A percentile compares a stretch with the other conserved stretches of the same genome.
phyloP scores from a whole-genome alignment of 2,797 vertebrate genomes.

The Macroramphosus scolopax region DNA sequence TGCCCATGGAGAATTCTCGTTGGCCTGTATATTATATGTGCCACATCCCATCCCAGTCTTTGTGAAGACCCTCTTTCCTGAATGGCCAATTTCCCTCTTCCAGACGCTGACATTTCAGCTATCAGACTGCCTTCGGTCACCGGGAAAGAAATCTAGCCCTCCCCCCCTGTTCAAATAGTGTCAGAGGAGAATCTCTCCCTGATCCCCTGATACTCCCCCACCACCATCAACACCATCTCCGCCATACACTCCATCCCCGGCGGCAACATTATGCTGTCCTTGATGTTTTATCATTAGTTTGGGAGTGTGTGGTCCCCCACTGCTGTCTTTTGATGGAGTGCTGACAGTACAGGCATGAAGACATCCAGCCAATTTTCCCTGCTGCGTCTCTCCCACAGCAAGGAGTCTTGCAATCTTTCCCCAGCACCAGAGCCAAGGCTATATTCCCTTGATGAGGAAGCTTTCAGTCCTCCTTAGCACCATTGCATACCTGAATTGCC shows the following conservation, averaged over 20 bases:
- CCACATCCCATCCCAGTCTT: slow-evolving; percentile 80
- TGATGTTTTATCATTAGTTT: slow-evolving; percentile 81
- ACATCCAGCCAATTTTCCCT: slow-evolving; percentile 77
- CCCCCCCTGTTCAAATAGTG: slow-evolving; percentile 70
- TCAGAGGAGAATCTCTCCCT: slow-evolving; percentile 69
- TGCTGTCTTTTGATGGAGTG: slow-evolving; percentile 79
- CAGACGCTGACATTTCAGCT: slow-evolving; percentile 81
- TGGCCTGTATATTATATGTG: slow-evolving; percentile 81
- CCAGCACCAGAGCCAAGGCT: slow-evolving; percentile 53
- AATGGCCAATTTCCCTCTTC: slow-evolving; percentile 78
- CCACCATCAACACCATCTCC: slow-evolving; percentile 58
- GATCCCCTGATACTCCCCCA: slow-evolving; percentile 65
- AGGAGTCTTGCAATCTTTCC: slow-evolving; percentile 69
- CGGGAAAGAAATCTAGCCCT: slow-evolving; percentile 67
- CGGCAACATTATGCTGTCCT: slow-evolving; percentile 80
- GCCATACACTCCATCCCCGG: slow-evolving; percentile 62
- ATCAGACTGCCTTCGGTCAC: slow-evolving; percentile 76
- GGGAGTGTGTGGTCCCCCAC: slow-evolving; percentile 82
- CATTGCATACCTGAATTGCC: slow-evolving; percentile 66
- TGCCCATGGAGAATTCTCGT: slow-evolving; percentile 80
- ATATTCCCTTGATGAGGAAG: slow-evolving; percentile 68
- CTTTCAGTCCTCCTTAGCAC: slow-evolving; percentile 64
- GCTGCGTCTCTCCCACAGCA: slow-evolving; percentile 71
- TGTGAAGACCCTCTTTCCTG: slow-evolving; percentile 77
- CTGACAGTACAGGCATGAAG: slow-evolving; percentile 79